These are phyloP conservation scores for Chondrosia reniformis DNA, from an alignment of 37 sponge, comb jelly and placozoan genomes.

Conservation along the genomic window DNA sequence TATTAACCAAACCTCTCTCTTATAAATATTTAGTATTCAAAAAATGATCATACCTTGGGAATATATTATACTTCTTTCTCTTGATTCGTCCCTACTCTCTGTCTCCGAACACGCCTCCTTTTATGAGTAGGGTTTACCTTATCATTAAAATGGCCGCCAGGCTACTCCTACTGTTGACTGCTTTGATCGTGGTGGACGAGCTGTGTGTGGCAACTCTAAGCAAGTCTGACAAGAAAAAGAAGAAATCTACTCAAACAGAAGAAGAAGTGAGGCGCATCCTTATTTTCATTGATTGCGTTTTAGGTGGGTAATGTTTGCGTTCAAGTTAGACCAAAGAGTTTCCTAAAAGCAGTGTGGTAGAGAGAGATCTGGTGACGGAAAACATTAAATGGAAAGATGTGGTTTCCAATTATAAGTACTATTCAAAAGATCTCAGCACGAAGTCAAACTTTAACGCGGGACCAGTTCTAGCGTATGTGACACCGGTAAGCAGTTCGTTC, in stretches of 20 bases:
- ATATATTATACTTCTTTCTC: no score
- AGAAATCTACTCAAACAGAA: background rate
- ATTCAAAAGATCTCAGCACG: slow-evolving; percentile 31
- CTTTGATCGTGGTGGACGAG: background rate
- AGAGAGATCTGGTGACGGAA: slow-evolving; percentile 63
- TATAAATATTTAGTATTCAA: no score
- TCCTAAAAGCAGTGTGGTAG: slow-evolving; percentile 41
- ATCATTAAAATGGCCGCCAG: background rate
- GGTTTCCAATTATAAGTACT: slow-evolving; percentile 52
- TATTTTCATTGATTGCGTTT: background rate
- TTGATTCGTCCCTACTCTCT: no score
- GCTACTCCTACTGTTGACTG: background rate
- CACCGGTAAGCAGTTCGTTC: slow-evolving; percentile 60
- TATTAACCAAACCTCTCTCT: no score
- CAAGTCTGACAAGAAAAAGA: slow-evolving; percentile 16
- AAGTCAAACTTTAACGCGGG: slow-evolving; percentile 27
- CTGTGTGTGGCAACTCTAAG: background rate
- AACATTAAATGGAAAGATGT: slow-evolving; percentile 73
- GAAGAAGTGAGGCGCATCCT: background rate
- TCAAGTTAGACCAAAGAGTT: background rate
- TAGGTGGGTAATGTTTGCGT: background rate
- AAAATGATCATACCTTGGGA: no score
- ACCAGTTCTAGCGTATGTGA: slow-evolving; percentile 75
- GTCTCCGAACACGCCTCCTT: background rate
- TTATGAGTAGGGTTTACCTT: background rate